Base-by-base conservation (phyloP, 2,797 vertebrate genomes). In the Okamejei kenojei region DNA sequence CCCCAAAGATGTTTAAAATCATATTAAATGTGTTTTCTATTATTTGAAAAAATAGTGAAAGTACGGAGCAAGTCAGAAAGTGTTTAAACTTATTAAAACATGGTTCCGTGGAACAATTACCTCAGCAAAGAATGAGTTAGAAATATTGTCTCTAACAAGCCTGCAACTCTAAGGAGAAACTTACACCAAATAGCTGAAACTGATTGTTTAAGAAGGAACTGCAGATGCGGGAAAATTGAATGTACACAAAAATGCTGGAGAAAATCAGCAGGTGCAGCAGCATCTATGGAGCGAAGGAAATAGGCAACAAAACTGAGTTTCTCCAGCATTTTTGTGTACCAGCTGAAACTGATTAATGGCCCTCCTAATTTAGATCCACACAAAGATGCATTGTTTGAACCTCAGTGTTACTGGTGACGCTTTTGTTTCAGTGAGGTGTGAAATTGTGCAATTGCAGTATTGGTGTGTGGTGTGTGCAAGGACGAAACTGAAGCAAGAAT, bases 401-500 rank as follows among this genome's bases (percentile, higher is more conserved):
- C 54, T 35, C 93, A 74, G 68, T 95, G 95, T 95, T 95, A 94
- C 95, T 96, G 94, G 95, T 95, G 95, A 93, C 95, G 94, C 93
- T 93, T 94, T 94, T 94, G 13, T 95, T 74, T 94, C 95, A 94
- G 94, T 94, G 94, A 95, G 94, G 94, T 95, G 95, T 95, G 95
- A 95, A 95, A 94, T 93, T 94, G n/a, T 90, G 93, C 81, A 93
- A 94, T 95, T 95, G 95, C 95, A 95, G 95, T 95, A 95, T 95
- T 93, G 91, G 93, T 94, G 91, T 93, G 94, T 95, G 94, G 94
- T 95, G 94, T 94, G 94, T 94, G 94, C 94, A 95, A 95, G 94
- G 94, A 94, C 95, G 95, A 95, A 95, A 93, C 94, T 95, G 94
- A 93, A 93, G 81, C 93, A 38, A 13, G 92, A 71, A 93, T 94